These are phyloP conservation scores for Terebella lapidaria DNA, from an alignment of 2,888 invertebrate species.

Conservation along the genomic window DNA sequence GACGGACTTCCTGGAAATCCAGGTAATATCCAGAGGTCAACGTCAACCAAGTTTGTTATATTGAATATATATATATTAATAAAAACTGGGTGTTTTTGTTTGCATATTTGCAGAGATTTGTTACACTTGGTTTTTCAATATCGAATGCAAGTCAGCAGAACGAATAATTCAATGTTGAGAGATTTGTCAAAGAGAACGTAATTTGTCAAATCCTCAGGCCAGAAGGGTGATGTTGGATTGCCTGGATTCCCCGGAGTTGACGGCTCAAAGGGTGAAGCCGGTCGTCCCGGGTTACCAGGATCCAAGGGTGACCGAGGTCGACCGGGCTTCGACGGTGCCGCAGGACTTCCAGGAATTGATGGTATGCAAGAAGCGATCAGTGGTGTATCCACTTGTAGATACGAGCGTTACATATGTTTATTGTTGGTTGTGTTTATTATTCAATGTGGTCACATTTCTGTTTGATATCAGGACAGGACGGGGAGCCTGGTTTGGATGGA, in stretches of 20 bases:
- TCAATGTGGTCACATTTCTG: no score
- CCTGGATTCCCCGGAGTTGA: constrained; percentile 24
- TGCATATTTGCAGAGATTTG: no score
- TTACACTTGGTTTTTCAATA: no score
- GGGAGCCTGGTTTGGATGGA: constrained; percentile 57
- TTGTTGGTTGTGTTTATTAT: no score
- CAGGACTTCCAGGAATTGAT: constrained; percentile 56
- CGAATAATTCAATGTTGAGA: no score
- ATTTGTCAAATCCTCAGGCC: no score
- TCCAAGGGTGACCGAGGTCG: constrained; percentile 10
- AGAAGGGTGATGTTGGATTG: background rate
- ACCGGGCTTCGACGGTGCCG: background rate
- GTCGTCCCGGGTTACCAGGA: constrained; percentile 29
- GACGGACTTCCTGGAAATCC: constrained; percentile 13
- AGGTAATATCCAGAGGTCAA: constrained; percentile 7
- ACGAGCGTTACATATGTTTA: no score
- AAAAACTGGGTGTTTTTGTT: no score
- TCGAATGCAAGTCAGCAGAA: no score
- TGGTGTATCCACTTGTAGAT: no score
- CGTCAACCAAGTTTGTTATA: background rate
- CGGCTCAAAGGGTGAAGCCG: constrained; percentile 18
- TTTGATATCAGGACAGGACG: constrained; percentile 7
- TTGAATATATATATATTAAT: background rate
- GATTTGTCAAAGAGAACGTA: no score
- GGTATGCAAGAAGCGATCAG: no score